Evolutionary conservation across 2,888 invertebrate species (phyloP).

Genomic region (Campoplex nolae): DNA sequence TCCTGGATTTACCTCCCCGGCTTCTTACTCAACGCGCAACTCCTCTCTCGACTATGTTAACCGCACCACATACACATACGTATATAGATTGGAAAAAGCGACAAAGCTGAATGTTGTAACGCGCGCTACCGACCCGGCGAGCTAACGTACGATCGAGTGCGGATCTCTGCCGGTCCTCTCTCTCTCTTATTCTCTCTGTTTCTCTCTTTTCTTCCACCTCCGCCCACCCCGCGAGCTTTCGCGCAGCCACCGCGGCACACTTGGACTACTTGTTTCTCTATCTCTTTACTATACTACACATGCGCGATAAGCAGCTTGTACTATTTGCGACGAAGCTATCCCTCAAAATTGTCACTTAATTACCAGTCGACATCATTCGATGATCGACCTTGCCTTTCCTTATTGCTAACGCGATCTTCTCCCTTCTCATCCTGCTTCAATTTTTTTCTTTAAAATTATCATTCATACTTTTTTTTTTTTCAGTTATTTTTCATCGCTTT

Average conservation of each 20-base stretch:
- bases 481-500: too few species aligned
- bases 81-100: background rate
- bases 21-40: conserved; percentile 66
- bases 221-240: conserved; percentile 50
- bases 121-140: conserved; percentile 67
- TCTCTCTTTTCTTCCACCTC: conserved; percentile 34
- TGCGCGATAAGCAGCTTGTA: conserved; percentile 53
- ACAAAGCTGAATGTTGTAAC: conserved; percentile 59
- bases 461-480: too few species aligned
- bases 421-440: background rate
- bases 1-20: conserved; percentile 69
- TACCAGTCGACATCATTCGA: conserved; percentile 30
- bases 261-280: conserved; percentile 29
- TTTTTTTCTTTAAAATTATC: too few species aligned
- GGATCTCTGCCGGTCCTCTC: conserved; percentile 66
- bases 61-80: conserved; percentile 20
- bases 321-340: conserved; percentile 28
- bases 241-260: conserved; percentile 61
- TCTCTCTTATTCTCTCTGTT: conserved; percentile 36
- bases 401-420: background rate
- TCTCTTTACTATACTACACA: conserved; percentile 44
- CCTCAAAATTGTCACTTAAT: conserved; percentile 34
- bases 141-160: conserved; percentile 71
- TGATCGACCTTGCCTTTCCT: background rate
- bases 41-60: conserved; percentile 43